Conservation (phyloP, 2,797 vertebrate genomes). For the Petrocephalus sullivani region DNA sequence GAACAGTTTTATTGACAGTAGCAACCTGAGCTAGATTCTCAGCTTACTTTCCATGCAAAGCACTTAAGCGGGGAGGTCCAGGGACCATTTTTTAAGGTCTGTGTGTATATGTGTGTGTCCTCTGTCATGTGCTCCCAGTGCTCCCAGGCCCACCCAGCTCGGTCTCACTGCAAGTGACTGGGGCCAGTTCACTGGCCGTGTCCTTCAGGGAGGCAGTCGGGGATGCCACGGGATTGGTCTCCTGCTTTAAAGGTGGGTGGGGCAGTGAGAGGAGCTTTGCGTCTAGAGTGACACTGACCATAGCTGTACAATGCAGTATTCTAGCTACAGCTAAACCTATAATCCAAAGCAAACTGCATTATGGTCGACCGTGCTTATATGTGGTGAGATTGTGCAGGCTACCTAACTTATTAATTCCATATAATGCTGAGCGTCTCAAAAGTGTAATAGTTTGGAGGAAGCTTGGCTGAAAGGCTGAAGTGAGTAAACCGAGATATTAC, state of each 20-base stretch:
- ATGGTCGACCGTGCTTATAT: not conserved
- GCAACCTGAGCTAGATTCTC: not conserved
- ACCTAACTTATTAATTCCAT: not conserved
- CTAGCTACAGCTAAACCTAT: not conserved
- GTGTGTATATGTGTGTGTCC: not conserved
- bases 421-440: not conserved
- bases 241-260: constrained; percentile 57
- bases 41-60: not conserved
- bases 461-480: not conserved
- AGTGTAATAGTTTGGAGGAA: not conserved
- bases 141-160: constrained; percentile 54
- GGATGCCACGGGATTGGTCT: constrained; percentile 50
- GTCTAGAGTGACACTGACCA: not conserved
- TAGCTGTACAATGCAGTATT: not conserved
- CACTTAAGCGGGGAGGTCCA: not conserved
- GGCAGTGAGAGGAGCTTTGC: not conserved
- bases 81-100: not conserved
- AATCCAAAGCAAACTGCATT: not conserved
- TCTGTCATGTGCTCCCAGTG: constrained; percentile 40
- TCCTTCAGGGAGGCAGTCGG: constrained; percentile 55
- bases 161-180: constrained; percentile 58
- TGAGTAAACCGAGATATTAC: not conserved
- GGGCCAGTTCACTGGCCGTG: constrained; percentile 56
- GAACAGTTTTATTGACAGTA: not conserved
- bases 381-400: not conserved